A percentile compares a stretch with the other conserved stretches of the same genome.
These are phyloP conservation scores for Gandaritis pyraliata DNA, from an alignment of 2,888 invertebrate species.

Conservation along the genomic window DNA sequence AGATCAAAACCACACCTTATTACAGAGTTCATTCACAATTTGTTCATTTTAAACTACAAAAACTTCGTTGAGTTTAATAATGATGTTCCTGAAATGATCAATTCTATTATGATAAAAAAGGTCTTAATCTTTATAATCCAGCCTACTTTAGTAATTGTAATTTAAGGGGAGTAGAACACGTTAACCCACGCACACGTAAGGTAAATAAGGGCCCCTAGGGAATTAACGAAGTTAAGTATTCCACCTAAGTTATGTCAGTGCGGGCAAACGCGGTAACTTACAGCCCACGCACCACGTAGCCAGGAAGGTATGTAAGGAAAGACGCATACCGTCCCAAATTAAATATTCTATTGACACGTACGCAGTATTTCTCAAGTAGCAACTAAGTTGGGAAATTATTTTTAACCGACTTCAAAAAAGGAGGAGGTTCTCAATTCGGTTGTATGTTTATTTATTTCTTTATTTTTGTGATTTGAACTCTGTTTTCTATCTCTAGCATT, in stretches of 20 bases:
- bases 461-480: too few relatives aligned
- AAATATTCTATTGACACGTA: slow-evolving; percentile 30
- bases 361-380: slow-evolving; percentile 1
- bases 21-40: too few relatives aligned
- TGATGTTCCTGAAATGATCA: too few relatives aligned
- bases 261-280: slow-evolving; percentile 13
- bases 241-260: slow-evolving; percentile 4
- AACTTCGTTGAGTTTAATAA: too few relatives aligned
- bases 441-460: too few relatives aligned
- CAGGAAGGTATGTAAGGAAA: slow-evolving; percentile 1
- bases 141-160: slow-evolving; percentile 14
- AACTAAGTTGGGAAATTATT: not conserved
- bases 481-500: too few relatives aligned
- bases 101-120: too few relatives aligned
- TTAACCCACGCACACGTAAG: slow-evolving; percentile 3
- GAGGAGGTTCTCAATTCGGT: too few relatives aligned
- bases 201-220: slow-evolving; percentile 18
- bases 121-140: not conserved
- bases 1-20: too few relatives aligned
- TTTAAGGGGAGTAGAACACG: slow-evolving; percentile 8
- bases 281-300: slow-evolving; percentile 14
- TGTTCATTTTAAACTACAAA: too few relatives aligned
- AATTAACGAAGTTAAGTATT: slow-evolving; percentile 20
- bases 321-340: slow-evolving; percentile 22
- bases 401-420: too few relatives aligned